Evolutionary conservation across 2,113 vertebrate species (phyloP).

Genomic region (Pomatorhinus ruficollis): DNA sequence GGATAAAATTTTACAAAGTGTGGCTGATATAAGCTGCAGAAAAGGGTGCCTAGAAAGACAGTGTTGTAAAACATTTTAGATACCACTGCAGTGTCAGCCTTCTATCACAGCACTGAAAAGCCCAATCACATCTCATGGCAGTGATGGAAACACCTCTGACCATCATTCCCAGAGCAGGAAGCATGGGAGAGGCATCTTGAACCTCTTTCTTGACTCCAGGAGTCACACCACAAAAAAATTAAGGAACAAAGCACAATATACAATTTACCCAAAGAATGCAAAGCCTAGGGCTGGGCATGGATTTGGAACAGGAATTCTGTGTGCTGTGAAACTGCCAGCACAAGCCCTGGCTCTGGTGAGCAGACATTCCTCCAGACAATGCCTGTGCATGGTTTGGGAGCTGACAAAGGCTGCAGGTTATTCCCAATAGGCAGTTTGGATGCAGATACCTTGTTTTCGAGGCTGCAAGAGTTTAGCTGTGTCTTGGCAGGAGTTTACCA

Average conservation of each 20-base stretch:
- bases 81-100: not conserved
- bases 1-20: not conserved
- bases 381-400: not conserved
- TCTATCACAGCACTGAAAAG: not conserved
- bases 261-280: not conserved
- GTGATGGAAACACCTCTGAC: not conserved
- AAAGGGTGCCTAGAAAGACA: not conserved
- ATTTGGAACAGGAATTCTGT: not conserved
- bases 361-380: accelerated
- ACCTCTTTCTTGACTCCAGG: not conserved
- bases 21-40: not conserved
- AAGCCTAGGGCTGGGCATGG: not conserved
- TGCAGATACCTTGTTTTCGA: not conserved
- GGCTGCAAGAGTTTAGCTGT: not conserved
- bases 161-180: not conserved
- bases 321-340: not conserved
- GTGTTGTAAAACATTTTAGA: not conserved
- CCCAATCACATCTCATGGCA: not conserved
- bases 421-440: not conserved
- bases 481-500: not conserved
- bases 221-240: not conserved
- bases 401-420: not conserved
- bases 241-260: not conserved
- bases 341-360: not conserved
- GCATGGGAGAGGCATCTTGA: not conserved